Evolutionary conservation across 2,888 invertebrate species (phyloP), one percentile per base, ranked within the genome.

Genomic region (Amblyjoppa proteus): DNA sequence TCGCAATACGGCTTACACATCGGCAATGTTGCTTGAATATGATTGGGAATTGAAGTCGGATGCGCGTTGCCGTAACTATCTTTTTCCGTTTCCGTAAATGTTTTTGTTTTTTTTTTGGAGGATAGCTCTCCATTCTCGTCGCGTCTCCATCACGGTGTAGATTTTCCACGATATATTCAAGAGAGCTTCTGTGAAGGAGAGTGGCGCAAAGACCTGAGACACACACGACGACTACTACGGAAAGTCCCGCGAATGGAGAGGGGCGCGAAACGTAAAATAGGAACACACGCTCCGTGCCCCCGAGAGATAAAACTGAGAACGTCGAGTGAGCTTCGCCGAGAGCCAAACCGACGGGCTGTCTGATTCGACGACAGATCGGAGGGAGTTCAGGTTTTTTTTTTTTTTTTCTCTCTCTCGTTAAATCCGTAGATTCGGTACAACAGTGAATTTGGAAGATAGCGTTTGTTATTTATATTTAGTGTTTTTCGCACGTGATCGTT

Each of bases 231-330:
- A 51, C 25, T 64, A 53, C 76, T 45, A 34, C 31, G 61, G 28
- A 64, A 56, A 49, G 70, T 53, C 64, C 53, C 13, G 69, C 61
- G 73, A 79, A 71, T 76, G 78, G 73, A 69, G 74, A 28, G 68
- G 58, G 80, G 78, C 56, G 45, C 53, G 25, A 77, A 74, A 79
- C 76, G 83, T 79, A 84, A 84, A 87, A 84, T 84, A 82, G 82
- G 70, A 84, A 76, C 74, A 73, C 74, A 83, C 75, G 66, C 79
- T 83, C 77, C 58, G 79, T 85, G 80, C 61, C 81, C 81, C 49
- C 71, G 64, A 49, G 68, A 82, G 84, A 88, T 85, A 88, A 86
- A 87, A 86, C 78, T 85, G 80, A 66, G 81, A 74, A 85, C 66
- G 81, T 79, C 75, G 75, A 53, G 58, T 79, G 82, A 79, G 83